Evolutionary conservation across 2,113 vertebrate species (phyloP).

Genomic region (Brachyistius frenatus): DNA sequence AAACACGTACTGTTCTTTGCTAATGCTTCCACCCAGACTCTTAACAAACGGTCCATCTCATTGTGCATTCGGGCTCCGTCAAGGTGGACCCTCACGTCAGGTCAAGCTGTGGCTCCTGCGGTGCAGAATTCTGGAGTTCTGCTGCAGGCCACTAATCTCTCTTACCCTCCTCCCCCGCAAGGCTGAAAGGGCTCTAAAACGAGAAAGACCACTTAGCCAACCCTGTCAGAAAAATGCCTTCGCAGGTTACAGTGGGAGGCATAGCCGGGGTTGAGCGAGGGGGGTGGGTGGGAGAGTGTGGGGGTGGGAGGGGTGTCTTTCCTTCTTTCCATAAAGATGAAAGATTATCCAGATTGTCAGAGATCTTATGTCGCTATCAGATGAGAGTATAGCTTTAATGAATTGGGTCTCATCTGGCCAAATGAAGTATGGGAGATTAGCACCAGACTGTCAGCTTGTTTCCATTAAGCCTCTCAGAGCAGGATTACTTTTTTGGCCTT

Average conservation of each 20-base stretch:
- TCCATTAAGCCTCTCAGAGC: conserved; percentile 61
- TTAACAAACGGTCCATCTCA: conserved; percentile 5
- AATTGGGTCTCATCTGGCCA: conserved; percentile 64
- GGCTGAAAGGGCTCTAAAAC: conserved; percentile 56
- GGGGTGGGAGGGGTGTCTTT: not conserved
- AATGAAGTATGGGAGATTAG: conserved; percentile 76
- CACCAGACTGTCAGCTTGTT: conserved; percentile 68
- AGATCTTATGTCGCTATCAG: conserved; percentile 63
- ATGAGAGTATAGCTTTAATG: conserved; percentile 65
- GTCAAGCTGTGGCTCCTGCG: conserved; percentile 61
- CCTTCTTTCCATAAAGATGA: conserved; percentile 64
- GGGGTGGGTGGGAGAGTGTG: not conserved
- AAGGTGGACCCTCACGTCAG: conserved; percentile 50
- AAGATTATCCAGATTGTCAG: conserved; percentile 74
- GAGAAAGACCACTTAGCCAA: conserved; percentile 67
- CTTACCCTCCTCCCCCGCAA: conserved; percentile 53
- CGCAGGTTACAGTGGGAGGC: conserved; percentile 48
- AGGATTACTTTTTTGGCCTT: conserved; percentile 50
- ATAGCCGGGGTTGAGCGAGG: not conserved
- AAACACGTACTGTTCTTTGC: not conserved
- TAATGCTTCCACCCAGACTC: not conserved
- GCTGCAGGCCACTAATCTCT: conserved; percentile 68
- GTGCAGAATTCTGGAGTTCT: conserved; percentile 57
- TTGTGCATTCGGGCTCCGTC: conserved; percentile 50
- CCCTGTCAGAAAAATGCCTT: conserved; percentile 58